phyloP scores from a whole-genome alignment of 2,113 vertebrate genomes.

The Asarcornis scutulata region DNA sequence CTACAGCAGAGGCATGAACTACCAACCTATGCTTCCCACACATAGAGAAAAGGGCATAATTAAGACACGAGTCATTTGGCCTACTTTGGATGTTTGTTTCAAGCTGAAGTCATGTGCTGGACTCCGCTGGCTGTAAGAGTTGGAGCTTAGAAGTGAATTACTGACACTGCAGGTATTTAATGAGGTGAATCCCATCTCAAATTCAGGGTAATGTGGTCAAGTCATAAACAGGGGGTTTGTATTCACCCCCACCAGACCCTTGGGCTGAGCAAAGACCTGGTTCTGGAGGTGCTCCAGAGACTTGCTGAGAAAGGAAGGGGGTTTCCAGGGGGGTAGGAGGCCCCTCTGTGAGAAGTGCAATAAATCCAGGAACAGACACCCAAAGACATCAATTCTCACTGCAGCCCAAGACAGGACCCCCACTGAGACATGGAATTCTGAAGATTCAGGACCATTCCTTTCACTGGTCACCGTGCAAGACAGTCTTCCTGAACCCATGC shows the following conservation, averaged over 20 bases:
- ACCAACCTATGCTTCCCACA: accelerated
- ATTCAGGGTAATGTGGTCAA: background rate
- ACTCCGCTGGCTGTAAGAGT: background rate
- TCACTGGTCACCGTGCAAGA: background rate
- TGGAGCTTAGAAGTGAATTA: background rate
- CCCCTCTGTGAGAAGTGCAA: background rate
- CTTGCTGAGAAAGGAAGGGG: background rate
- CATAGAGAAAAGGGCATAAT: background rate
- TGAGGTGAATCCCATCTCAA: background rate
- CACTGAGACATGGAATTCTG: background rate
- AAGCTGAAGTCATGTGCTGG: background rate
- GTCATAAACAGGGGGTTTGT: background rate
- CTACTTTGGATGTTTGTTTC: background rate
- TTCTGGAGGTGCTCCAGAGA: background rate
- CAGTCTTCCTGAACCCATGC: background rate
- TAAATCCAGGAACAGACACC: background rate
- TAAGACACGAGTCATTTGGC: too few relatives aligned
- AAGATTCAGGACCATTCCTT: accelerated
- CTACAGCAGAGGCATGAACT: background rate
- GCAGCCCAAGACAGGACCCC: background rate
- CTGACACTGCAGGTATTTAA: background rate
- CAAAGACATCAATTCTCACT: background rate
- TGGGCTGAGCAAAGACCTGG: background rate
- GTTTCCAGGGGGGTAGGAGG: background rate
- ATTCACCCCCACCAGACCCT: background rate